Conservation (phyloP, 2,113 vertebrate genomes). For the Trochalopteron elliotii region DNA sequence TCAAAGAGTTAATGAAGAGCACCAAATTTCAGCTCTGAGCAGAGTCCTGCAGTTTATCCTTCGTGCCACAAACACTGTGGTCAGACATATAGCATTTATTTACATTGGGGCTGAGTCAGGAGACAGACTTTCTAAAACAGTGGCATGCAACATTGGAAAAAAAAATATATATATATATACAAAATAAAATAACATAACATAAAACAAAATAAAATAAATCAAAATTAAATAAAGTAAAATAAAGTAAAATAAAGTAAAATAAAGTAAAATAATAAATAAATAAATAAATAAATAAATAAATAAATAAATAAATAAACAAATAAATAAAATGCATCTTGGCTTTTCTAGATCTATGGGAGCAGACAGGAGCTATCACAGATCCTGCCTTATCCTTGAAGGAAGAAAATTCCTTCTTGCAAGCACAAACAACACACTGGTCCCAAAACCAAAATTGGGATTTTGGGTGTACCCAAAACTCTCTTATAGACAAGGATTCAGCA, state of each 20-base stretch:
- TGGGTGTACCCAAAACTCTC: fast-evolving
- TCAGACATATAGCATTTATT: conserved; percentile 20
- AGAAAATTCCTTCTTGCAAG: neutral
- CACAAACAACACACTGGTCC: neutral
- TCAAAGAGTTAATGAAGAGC: neutral
- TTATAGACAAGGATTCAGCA: neutral
- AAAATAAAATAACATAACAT: neutral
- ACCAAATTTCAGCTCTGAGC: neutral
- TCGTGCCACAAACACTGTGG: neutral
- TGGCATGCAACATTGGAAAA: neutral
- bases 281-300: no score
- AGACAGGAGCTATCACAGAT: neutral
- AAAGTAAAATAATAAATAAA: neutral
- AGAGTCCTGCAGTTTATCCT: neutral
- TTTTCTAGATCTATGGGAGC: neutral
- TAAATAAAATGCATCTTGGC: no score
- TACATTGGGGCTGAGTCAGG: neutral
- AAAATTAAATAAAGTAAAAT: neutral
- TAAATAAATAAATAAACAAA: no score
- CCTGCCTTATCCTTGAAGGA: neutral
- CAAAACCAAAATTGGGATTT: neutral
- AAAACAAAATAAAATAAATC: neutral
- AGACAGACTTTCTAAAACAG: neutral
- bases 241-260: no score
- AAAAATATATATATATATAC: neutral